phyloP scores from a whole-genome alignment of 1,140 invertebrate species.

The Drosophila nikananu region DNA sequence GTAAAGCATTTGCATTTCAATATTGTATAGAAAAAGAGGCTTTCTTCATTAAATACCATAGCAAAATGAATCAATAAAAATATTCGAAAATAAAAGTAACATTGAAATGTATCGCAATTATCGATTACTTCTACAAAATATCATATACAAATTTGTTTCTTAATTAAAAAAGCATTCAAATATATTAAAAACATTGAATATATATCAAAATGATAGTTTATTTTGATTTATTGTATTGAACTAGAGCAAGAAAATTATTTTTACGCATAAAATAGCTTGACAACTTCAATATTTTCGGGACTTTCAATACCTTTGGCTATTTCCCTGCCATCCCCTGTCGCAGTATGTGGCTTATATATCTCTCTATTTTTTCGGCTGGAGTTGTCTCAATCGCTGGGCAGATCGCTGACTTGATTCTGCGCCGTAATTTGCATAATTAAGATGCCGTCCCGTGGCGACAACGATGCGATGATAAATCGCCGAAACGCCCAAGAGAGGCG shows the following conservation, averaged over 20 bases:
- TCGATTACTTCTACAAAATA: no score
- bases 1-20: no score
- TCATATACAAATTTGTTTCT: no score
- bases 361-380: slow-evolving; percentile 8
- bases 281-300: not conserved
- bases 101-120: no score
- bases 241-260: not conserved
- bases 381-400: slow-evolving; percentile 18
- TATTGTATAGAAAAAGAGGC: no score
- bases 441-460: slow-evolving; percentile 59
- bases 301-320: not conserved
- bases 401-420: slow-evolving; percentile 33
- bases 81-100: no score
- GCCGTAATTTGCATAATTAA: slow-evolving; percentile 80
- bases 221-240: no score
- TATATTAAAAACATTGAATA: no score
- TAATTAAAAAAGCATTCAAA: no score
- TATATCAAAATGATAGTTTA: no score
- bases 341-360: slow-evolving; percentile 10
- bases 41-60: no score
- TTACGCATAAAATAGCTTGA: not conserved
- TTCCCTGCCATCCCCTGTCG: not conserved
- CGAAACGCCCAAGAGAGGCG: slow-evolving; percentile 40
- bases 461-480: slow-evolving; percentile 72
- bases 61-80: no score